Base-by-base conservation (phyloP, 2,797 vertebrate species). In the Chelmon rostratus region DNA sequence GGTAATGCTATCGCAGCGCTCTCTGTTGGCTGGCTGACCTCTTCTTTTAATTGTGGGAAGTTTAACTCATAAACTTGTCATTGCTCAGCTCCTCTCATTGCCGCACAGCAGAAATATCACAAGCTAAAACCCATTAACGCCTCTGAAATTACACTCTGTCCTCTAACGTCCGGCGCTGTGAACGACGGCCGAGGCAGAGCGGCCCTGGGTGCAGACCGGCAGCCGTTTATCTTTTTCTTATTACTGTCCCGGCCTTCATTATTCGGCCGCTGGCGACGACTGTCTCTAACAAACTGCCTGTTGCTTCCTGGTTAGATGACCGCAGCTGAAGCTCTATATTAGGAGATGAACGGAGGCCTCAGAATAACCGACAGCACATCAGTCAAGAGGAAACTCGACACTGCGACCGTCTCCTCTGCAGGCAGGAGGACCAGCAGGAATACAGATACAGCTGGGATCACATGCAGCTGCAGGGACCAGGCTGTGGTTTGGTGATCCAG, bases 321-420 rank as follows among this genome's bases (percentile, higher is more conserved):
- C 35, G 1, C 77, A 56, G 86, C 76, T 38, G 66, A 63, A 79
- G 84, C 68, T 87, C 91, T 89, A 91, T 91, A 92, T 93, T 89
- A 91, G 88, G 89, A 91, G 76, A 85, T 54, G 79, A 65, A 70
- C 69, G 68, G 57, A 84, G 84, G 73, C 86, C 89, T 90, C 57
- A 89, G 87, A 93, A 90, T 91, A 94, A 91, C 88, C 68, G 50
- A 69, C 83, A 68, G 82, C 64, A 44, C 79, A 89, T 91, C 76
- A 52, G 73, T 92, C 88, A 87, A 28, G 53, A 80, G 68, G 88
- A 89, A 84, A 90, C 82, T 68, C 73, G 73, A 88, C 87, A 66
- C 86, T 64, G 46, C 3, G 21, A 69, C 78, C 9, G 76, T 80
- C 73, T 78, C 28, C 46, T 61, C 62, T 19, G 53, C 78, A 77